A percentile compares a stretch with the other conserved stretches of the same genome.
These are phyloP conservation scores for Isoperla grammatica DNA, from an alignment of 2,888 invertebrate species.

Conservation along the genomic window DNA sequence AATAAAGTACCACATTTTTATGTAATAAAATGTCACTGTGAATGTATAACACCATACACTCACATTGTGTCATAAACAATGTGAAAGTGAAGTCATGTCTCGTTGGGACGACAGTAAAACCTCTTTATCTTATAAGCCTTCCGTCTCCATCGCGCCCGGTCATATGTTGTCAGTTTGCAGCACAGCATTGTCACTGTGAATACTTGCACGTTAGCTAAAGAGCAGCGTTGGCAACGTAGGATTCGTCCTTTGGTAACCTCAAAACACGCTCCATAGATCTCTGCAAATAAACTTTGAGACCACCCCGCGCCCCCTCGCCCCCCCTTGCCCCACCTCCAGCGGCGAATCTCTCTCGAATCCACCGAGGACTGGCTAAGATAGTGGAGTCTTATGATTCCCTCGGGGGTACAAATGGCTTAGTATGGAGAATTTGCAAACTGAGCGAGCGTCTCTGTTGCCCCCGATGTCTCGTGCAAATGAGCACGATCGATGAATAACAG, in stretches of 20 bases:
- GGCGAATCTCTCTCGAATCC: neutral
- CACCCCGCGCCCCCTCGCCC: neutral
- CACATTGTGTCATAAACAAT: no score
- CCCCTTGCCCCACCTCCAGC: neutral
- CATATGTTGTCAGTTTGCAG: no score
- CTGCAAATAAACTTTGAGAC: slow-evolving; percentile 19
- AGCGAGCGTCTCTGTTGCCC: neutral
- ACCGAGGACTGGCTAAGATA: slow-evolving; percentile 14
- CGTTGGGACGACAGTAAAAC: no score
- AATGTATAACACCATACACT: no score
- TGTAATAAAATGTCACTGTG: no score
- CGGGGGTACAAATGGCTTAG: slow-evolving; percentile 6
- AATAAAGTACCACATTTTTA: no score
- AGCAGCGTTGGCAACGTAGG: neutral
- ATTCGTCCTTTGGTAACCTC: slow-evolving; percentile 10
- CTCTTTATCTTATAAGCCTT: no score
- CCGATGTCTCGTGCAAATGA: slow-evolving; percentile 11
- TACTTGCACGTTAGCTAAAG: slow-evolving; percentile 1
- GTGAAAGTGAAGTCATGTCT: no score
- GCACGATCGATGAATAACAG: slow-evolving; percentile 9
- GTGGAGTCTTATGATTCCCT: slow-evolving; percentile 12
- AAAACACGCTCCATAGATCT: slow-evolving; percentile 22
- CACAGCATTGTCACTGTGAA: slow-evolving; percentile 10
- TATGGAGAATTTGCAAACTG: slow-evolving; percentile 4
- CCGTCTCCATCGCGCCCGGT: no score